Evolutionary conservation across 2,888 invertebrate genomes (phyloP).

Genomic region (Amphipoea lucens): DNA sequence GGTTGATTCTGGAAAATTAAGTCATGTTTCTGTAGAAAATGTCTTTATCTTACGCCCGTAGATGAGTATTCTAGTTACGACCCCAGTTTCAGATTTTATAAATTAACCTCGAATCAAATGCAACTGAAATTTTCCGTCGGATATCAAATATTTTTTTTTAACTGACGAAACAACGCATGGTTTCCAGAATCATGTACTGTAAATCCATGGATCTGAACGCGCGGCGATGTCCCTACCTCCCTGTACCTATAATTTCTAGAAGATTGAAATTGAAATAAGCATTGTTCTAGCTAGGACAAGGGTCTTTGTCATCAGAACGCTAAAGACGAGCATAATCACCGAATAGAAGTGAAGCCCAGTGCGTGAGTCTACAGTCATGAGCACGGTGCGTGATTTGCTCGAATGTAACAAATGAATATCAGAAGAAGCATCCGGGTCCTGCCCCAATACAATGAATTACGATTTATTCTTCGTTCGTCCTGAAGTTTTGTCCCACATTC

Average conservation of each 20-base stretch:
- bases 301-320: not conserved
- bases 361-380: not conserved
- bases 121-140: too few species aligned
- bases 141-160: too few species aligned
- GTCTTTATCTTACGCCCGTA: not conserved
- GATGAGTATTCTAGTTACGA: not conserved
- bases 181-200: too few species aligned
- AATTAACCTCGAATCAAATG: not conserved
- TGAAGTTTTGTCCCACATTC: too few species aligned
- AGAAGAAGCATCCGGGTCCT: not conserved
- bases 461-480: too few species aligned
- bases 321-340: not conserved
- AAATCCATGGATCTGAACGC: too few species aligned
- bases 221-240: too few species aligned
- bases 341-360: not conserved
- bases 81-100: not conserved
- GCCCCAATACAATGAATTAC: not conserved
- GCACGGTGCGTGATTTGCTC: not conserved
- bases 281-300: not conserved
- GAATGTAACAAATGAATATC: not conserved
- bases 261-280: not conserved
- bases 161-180: too few species aligned
- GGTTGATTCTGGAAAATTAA: conserved; percentile 74
- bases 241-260: not conserved
- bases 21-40: not conserved